A percentile compares a stretch with the other conserved stretches of the same genome.
phyloP scores from a whole-genome alignment of 2,797 vertebrate genomes.

The Megalops cyprinoides region DNA sequence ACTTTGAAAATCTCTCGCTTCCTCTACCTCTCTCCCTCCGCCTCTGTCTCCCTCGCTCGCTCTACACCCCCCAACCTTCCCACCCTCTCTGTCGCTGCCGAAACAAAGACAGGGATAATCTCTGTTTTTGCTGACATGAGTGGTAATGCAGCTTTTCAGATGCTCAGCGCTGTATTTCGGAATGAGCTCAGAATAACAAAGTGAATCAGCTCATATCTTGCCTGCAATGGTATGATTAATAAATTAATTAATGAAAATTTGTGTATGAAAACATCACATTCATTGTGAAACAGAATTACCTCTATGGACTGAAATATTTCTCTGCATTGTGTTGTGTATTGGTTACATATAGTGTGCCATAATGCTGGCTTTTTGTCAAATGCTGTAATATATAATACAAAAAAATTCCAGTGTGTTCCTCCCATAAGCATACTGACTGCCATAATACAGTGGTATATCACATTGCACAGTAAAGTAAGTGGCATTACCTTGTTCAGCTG shows the following conservation, averaged over 20 bases:
- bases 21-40: constrained; percentile 27
- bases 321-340: neutral
- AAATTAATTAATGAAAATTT: constrained; percentile 15
- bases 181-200: constrained; percentile 21
- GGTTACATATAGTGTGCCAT: neutral
- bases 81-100: constrained; percentile 30
- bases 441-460: neutral
- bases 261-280: neutral
- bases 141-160: constrained; percentile 24
- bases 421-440: too few species aligned
- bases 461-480: neutral
- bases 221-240: constrained; percentile 13
- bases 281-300: constrained; percentile 4
- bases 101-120: constrained; percentile 62
- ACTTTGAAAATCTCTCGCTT: constrained; percentile 59
- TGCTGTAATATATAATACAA: neutral
- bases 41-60: constrained; percentile 19
- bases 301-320: too few species aligned
- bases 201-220: constrained; percentile 12
- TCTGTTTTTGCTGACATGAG: constrained; percentile 62
- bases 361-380: neutral
- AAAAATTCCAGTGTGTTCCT: neutral
- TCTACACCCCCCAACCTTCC: too few species aligned
- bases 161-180: neutral
- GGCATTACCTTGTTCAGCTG: constrained; percentile 87